These are phyloP conservation scores for Congeria kusceri DNA, from an alignment of 2,888 invertebrate species.

Conservation along the genomic window DNA sequence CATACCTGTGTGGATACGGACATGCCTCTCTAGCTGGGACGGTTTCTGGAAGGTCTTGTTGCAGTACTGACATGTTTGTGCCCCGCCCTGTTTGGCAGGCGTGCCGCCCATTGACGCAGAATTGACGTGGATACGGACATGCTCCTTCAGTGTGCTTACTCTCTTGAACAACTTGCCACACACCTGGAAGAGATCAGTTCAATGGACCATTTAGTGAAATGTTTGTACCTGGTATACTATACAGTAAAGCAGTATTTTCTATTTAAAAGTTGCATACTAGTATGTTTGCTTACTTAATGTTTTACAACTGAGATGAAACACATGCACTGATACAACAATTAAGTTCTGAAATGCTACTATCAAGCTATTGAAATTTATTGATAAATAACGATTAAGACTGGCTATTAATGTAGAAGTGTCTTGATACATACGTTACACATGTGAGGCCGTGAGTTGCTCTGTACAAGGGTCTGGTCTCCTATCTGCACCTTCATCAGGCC, in stretches of 20 bases:
- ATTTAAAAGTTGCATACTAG: no score
- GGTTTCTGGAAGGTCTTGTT: conserved; percentile 90
- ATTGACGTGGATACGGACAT: conserved; percentile 75
- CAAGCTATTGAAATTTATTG: no score
- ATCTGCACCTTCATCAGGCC: conserved; percentile 16
- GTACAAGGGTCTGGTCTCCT: background rate
- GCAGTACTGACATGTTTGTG: conserved; percentile 89
- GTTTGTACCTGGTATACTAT: no score
- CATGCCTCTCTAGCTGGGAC: conserved; percentile 89
- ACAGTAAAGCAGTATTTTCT: no score
- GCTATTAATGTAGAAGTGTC: no score
- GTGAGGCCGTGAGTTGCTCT: background rate
- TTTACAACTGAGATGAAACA: no score
- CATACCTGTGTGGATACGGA: conserved; percentile 83
- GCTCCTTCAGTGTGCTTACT: conserved; percentile 82
- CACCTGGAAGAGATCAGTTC: conserved; percentile 58
- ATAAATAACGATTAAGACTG: no score
- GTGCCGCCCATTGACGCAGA: background rate
- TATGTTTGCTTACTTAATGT: no score
- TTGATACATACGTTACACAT: no score
- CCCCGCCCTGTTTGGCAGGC: conserved; percentile 66
- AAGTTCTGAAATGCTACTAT: no score
- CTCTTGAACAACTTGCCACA: conserved; percentile 83
- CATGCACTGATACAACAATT: no score
- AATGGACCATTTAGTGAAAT: no score